Conservation (phyloP, 2,888 invertebrate genomes). For the Orthosia gracilis region DNA sequence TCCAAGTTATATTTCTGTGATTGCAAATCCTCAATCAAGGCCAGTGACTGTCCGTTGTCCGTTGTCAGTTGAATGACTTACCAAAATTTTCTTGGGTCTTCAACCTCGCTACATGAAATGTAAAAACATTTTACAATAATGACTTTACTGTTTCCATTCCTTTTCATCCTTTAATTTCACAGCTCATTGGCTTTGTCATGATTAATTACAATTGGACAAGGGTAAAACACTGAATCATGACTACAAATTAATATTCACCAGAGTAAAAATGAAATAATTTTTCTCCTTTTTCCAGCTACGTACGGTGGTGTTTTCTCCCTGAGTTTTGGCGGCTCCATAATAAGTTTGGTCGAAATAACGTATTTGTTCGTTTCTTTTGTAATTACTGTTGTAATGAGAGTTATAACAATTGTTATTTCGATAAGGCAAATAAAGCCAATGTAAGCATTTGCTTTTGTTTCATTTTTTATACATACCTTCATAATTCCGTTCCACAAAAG, state of each 20-base stretch:
- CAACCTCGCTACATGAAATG: too few relatives aligned
- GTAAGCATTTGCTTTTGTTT: conserved; percentile 16
- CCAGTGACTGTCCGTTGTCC: too few relatives aligned
- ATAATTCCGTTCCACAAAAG: too few relatives aligned
- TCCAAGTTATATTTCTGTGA: too few relatives aligned
- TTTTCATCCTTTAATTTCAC: conserved; percentile 10
- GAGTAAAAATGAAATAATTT: background rate
- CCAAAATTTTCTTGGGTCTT: background rate
- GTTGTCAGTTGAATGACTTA: background rate
- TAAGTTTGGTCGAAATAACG: conserved; percentile 79
- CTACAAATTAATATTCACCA: background rate
- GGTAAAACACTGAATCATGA: conserved; percentile 21
- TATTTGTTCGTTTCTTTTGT: conserved; percentile 70
- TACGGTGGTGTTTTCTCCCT: conserved; percentile 85
- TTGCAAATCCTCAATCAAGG: too few relatives aligned
- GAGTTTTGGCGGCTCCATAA: conserved; percentile 82
- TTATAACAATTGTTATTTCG: conserved; percentile 29
- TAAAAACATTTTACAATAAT: background rate
- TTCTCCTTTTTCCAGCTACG: conserved; percentile 69
- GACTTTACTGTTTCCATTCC: background rate
- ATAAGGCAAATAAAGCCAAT: conserved; percentile 34
- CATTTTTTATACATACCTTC: too few relatives aligned
- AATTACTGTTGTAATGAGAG: conserved; percentile 34
- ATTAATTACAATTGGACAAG: conserved; percentile 19
- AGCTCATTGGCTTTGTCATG: conserved; percentile 28